Evolutionary conservation across 2,888 invertebrate species (phyloP), one percentile per base, ranked within the genome.

Genomic region (Drosophila emarginata): DNA sequence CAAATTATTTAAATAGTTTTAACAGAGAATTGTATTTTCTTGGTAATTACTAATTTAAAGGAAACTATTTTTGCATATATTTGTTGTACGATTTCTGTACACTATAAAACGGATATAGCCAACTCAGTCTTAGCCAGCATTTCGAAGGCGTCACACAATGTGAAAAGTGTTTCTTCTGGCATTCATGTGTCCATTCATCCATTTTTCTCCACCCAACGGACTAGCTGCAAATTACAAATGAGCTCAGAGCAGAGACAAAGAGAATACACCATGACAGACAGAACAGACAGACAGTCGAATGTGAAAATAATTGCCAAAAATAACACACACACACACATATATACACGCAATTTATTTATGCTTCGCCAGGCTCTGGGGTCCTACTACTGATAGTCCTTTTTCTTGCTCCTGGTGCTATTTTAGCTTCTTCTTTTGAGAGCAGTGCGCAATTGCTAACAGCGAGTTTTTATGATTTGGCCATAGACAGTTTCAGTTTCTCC

Each of bases 291-390:
- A 80, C 75, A 84, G 78, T 74, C 87, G 84, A 84, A 84, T 84
- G 87, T 87, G 87, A 85, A 84, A 84, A 84, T 84, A 84, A 84
- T 84, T 87, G 82, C 84, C 84, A 84, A 85, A 85, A 85, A 85
- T 79, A 87, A 87, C 79, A 45, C 45, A 45, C 4, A 45, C 11
- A 45, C 4, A 45, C 45, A 45, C 11, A 45, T 18, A 45, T 18
- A 45, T 7, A 45, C 1, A 45, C 21, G 14, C 11, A 74, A 87
- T 84, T 84, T 87, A 87, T 84, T 84, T 84, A 87, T 84, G 87
- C 83, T 71, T 73, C 64, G 78, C 74, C 74, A 80, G 76, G 56
- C 59, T 12, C 14, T 71, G 36, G 23, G 36, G 11, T 45, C 18
- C 45, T 12, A 18, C 18, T 21, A 45, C 15, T 21, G 21, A 45